These are phyloP conservation scores for Dryobotodes eremita DNA, from an alignment of 2,888 invertebrate genomes.

Conservation along the genomic window DNA sequence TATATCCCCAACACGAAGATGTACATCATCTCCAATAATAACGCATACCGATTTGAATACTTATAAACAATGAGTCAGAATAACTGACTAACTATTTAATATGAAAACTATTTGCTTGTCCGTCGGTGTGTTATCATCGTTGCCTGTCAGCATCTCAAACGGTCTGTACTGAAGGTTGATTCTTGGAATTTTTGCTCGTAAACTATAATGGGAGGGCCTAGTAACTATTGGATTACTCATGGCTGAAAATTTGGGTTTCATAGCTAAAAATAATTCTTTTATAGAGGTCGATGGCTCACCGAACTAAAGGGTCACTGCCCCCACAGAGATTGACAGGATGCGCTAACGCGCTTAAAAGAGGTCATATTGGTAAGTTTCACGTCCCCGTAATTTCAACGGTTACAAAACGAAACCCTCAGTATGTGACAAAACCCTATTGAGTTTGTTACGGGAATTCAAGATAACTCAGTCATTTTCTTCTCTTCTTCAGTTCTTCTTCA, in stretches of 20 bases:
- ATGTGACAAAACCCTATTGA: neutral
- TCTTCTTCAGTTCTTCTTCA: too few relatives aligned
- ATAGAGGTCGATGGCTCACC: conserved; percentile 14
- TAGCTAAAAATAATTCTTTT: conserved; percentile 5
- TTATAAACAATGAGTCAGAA: conserved; percentile 54
- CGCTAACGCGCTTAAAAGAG: neutral
- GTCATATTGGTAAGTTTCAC: neutral
- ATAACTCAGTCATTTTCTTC: neutral
- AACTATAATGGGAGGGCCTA: conserved; percentile 32
- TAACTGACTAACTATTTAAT: conserved; percentile 42
- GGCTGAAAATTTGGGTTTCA: conserved; percentile 8
- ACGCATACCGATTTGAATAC: conserved; percentile 46
- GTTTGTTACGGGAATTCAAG: neutral
- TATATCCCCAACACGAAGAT: neutral
- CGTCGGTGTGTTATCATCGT: conserved; percentile 47
- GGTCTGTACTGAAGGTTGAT: conserved; percentile 16
- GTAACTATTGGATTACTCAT: conserved; percentile 36
- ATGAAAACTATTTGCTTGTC: conserved; percentile 54
- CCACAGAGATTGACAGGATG: neutral
- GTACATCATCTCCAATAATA: conserved; percentile 46
- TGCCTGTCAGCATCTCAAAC: conserved; percentile 48
- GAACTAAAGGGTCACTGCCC: neutral
- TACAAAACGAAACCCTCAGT: neutral
- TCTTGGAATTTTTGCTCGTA: conserved; percentile 46
- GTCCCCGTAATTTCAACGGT: neutral